Evolutionary conservation across 2,888 invertebrate species (phyloP), one percentile per base, ranked within the genome.

Genomic region (Glyphotaelius pellucidus): DNA sequence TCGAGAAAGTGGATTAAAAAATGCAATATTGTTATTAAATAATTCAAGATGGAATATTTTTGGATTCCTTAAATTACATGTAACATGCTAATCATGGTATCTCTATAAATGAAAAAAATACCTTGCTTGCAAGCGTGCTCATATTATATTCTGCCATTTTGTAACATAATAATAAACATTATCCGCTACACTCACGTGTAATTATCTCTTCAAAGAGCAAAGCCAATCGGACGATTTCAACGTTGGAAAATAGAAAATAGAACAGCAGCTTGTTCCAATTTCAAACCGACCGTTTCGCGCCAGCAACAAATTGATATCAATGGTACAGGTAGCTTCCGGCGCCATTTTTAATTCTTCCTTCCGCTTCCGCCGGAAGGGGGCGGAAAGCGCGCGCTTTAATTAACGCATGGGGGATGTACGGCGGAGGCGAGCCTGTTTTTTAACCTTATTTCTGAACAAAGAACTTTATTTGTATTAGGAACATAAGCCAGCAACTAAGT

Each of bases 281-380:
- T 90, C 30, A 30, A 80, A 42, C 90, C 30, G 11, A 47, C 79
- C 32, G 42, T 80, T 89, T 89, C 81, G 42, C 81, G 90, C 90
- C 67, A 88, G 79, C 32, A 80, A 80, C 81, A 90, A 90, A 90
- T 90, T 90, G 81, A 90, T 90, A 90, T 90, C 90, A 90, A 90
- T 90, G 90, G 90, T 31, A 42, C 90, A 90, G 90, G 80, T 90
- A 90, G 67, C n/a, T 90, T 90, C 90, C 90, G 81, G 90, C 90
- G 90, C 90, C 80, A 47, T 90, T 90, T 90, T 90, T 90, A 90
- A 90, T 90, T 80, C 90, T 90, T 90, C 81, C 90, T 42, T 80
- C 81, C 89, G 80, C 19, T 19, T 80, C 80, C 89, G 80, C n/a
- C 67, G 52, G 88, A 80, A 35, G 42, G 81, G 81, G 90, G 42